Evolutionary conservation across 2,888 invertebrate genomes (phyloP).

Genomic region (Morpho deidamia): DNA sequence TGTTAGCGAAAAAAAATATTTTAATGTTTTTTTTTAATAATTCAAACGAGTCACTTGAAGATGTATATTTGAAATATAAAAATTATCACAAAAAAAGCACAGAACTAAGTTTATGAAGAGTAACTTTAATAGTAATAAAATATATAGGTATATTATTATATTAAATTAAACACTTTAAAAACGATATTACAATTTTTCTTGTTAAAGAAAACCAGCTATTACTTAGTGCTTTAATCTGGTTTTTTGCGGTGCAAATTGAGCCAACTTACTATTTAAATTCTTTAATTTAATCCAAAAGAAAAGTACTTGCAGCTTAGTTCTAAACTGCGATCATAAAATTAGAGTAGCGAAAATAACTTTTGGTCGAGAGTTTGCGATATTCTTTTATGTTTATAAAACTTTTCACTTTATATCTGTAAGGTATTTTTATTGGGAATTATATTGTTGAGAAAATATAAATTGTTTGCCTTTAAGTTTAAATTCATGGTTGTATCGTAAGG

Average conservation of each 20-base stretch:
- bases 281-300: too few species aligned
- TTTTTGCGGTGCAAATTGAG: too few species aligned
- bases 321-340: not conserved
- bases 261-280: too few species aligned
- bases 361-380: not conserved
- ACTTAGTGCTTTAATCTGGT: not conserved
- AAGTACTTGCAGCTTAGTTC: not conserved
- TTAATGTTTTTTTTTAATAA: slow-evolving; percentile 4
- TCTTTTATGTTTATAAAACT: not conserved
- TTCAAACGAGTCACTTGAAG: not conserved
- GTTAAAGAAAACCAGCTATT: not conserved
- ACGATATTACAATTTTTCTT: not conserved
- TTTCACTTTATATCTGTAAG: not conserved
- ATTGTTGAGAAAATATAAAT: not conserved
- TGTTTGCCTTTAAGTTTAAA: not conserved
- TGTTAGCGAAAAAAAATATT: slow-evolving; percentile 6
- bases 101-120: not conserved
- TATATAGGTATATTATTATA: too few species aligned
- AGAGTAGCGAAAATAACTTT: not conserved
- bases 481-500: not conserved
- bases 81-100: not conserved
- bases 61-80: not conserved
- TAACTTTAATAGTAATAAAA: too few species aligned
- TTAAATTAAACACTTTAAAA: too few species aligned
- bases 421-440: not conserved